Conservation (phyloP, 2,113 vertebrate genomes). For the Hiodon tergisus region DNA sequence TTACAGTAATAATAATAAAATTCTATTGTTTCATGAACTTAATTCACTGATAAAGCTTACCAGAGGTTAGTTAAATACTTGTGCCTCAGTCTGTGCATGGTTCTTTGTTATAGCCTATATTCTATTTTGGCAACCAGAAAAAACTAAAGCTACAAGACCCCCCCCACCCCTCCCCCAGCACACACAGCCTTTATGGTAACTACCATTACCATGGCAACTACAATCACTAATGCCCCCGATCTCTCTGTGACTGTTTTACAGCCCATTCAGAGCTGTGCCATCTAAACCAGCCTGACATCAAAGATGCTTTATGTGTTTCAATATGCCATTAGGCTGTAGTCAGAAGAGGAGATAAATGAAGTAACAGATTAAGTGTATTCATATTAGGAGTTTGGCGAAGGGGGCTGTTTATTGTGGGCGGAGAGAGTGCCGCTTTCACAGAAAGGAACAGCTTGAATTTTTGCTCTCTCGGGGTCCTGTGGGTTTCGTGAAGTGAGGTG, state of each 20-base stretch:
- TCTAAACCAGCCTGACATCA: slow-evolving; percentile 39
- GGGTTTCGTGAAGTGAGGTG: slow-evolving; percentile 6
- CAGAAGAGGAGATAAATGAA: slow-evolving; percentile 35
- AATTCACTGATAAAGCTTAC: too few species aligned
- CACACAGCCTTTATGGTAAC: slow-evolving; percentile 18
- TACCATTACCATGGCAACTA: slow-evolving; percentile 31
- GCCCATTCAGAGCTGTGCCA: slow-evolving; percentile 26
- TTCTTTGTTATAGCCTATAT: not conserved
- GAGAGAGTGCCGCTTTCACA: not conserved
- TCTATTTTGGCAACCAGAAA: not conserved
- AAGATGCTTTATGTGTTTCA: slow-evolving; percentile 37
- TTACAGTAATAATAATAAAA: too few species aligned
- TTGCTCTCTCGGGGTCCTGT: not conserved
- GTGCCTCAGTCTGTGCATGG: not conserved
- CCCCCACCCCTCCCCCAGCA: not conserved
- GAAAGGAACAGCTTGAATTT: not conserved
- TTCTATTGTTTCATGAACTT: too few species aligned
- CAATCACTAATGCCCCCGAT: slow-evolving; percentile 24
- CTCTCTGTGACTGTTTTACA: slow-evolving; percentile 23
- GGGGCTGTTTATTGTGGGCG: slow-evolving; percentile 8
- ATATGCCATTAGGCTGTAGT: slow-evolving; percentile 36
- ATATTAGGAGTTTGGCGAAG: slow-evolving; percentile 28
- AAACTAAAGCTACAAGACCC: not conserved
- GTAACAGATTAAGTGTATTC: slow-evolving; percentile 42
- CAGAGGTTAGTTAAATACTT: too few species aligned